A percentile compares a stretch with the other conserved stretches of the same genome.
Conservation (phyloP, 2,797 vertebrate species). For the Cryptoprocta ferox region DNA sequence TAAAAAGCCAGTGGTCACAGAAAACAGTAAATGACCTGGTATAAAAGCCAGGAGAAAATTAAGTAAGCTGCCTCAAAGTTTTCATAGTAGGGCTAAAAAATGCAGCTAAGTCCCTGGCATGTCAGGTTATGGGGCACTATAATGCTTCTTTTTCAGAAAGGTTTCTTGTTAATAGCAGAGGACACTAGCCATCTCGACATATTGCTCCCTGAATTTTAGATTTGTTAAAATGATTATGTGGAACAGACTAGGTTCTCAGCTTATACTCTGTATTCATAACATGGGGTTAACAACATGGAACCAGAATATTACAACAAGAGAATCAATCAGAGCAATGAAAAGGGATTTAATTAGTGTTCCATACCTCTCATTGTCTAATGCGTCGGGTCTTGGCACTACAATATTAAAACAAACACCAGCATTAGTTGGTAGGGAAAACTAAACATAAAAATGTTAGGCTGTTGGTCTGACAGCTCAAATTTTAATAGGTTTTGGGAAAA, state of each 20-base stretch:
- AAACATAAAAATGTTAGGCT: constrained; percentile 76
- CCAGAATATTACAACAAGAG: constrained; percentile 54
- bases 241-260: constrained; percentile 19
- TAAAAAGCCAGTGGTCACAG: constrained; percentile 62
- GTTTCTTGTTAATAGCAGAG: background rate
- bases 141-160: constrained; percentile 12
- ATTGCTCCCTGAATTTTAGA: constrained; percentile 26
- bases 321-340: constrained; percentile 72
- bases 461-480: constrained; percentile 76
- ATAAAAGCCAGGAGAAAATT: constrained; percentile 58
- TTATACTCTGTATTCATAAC: constrained; percentile 32
- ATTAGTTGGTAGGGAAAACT: constrained; percentile 85
- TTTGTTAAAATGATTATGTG: constrained; percentile 50
- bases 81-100: background rate
- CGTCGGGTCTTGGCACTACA: constrained; percentile 91
- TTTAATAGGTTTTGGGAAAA: constrained; percentile 73
- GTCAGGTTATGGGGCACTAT: background rate
- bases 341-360: constrained; percentile 81
- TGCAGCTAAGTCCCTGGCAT: background rate
- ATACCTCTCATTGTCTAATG: constrained; percentile 96
- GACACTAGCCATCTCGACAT: background rate
- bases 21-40: constrained; percentile 53
- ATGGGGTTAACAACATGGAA: constrained; percentile 58
- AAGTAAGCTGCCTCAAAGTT: constrained; percentile 43
- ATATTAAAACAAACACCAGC: constrained; percentile 86